Base-by-base conservation (phyloP, 2,888 invertebrate species). In the Notodonta dromedarius region DNA sequence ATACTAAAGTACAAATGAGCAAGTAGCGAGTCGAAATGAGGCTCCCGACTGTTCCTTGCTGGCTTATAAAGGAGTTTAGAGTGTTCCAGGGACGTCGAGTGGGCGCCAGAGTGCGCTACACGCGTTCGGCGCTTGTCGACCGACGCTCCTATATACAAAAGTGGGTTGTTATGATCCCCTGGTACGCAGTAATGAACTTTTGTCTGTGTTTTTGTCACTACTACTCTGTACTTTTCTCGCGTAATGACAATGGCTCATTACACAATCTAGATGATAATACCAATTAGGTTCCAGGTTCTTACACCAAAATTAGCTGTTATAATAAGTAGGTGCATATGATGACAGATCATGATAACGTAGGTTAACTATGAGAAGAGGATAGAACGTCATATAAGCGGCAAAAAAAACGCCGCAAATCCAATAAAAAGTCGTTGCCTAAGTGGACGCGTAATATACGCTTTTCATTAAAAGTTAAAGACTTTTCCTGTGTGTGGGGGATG, bases 51-150 rank as follows among this genome's bases (percentile, higher is more conserved):
- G 73, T 70, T 73, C 71, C 73, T 76, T 73, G 77, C 72, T 65
- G 75, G 80, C 80, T 84, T 82, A 84, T 83, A 80, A 80, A 82
- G 80, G 80, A 82, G 79, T 81, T 83, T 82, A 66, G 70, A 84
- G 82, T 79, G 77, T 73, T 71, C 68, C 70, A 70, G 74, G 76
- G 78, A 69, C 73, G 73, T 67, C 63, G 68, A 67, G 67, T 67
- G 61, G 65, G 68, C 44, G 63, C 67, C 71, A 74, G 74, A 78
- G 81, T 76, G 70, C 65, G 75, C 77, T 72, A 76, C 79, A 73
- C 68, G 74, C 69, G 71, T 76, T 71, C 74, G 71, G 66, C 69
- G 71, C 76, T 67, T 62, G 66, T 60, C 46, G 58, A 59, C 61
- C 48, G 63, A 39, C 59, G 59, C 68, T 68, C 61, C 60, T 57